Conservation (phyloP, 2,797 vertebrate species). For the Harpagifer antarcticus region DNA sequence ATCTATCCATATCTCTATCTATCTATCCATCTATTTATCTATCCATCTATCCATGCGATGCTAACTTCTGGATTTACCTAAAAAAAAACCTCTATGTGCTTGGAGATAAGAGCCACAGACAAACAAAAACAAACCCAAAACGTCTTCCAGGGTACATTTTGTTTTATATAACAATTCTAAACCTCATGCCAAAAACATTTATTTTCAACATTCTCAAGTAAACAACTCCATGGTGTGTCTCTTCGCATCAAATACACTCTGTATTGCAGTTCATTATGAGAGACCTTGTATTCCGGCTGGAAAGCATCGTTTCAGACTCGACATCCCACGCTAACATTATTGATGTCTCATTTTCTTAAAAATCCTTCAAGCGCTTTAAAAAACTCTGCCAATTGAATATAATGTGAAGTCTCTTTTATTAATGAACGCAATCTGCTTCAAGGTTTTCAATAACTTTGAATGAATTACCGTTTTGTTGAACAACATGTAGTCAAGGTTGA, state of each 20-base stretch:
- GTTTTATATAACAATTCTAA: too few species aligned
- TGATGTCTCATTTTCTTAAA: not conserved
- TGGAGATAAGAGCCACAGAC: too few species aligned
- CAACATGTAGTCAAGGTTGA: not conserved
- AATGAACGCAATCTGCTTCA: not conserved
- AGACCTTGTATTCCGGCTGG: not conserved
- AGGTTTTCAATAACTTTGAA: not conserved
- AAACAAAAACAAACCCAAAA: too few species aligned
- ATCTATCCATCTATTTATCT: too few species aligned
- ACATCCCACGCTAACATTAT: not conserved
- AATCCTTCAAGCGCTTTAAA: not conserved
- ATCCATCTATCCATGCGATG: too few species aligned
- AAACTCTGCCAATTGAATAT: not conserved
- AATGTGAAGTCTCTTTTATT: not conserved
- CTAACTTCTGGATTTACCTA: too few species aligned
- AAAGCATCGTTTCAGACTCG: not conserved
- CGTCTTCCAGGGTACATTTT: too few species aligned
- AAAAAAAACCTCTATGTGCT: too few species aligned
- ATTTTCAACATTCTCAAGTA: too few species aligned
- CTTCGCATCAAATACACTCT: not conserved
- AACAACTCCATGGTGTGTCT: not conserved
- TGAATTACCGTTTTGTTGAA: not conserved
- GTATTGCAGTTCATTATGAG: not conserved
- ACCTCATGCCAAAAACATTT: too few species aligned
- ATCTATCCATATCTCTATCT: too few species aligned